Base-by-base conservation (phyloP, 2,888 invertebrate genomes). In the Operophtera brumata region DNA sequence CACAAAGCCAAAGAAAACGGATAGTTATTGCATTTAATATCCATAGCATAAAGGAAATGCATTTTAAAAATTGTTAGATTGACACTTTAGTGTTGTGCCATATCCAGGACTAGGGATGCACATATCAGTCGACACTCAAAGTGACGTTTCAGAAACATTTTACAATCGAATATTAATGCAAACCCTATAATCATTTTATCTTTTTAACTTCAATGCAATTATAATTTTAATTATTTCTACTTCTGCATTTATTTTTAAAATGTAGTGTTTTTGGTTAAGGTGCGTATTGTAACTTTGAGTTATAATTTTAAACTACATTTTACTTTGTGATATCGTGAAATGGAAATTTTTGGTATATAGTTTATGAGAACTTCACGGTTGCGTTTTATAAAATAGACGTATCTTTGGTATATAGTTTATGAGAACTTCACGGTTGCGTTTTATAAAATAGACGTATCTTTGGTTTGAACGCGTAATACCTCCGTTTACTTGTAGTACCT, bases 1-100 rank as follows among this genome's bases (percentile, higher is more conserved):
- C 87, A 84, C 84, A 86, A 86, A 86, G 77, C 90, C 90, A 90
- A 90, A 89, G 88, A 90, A 77, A 81, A 77, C 66, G 73, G 71
- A 65, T 75, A 77, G 69, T 77, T 65, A 64, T 65, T 75, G 85
- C 85, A 85, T 84, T 83, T 84, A 86, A 76, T 76, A 80, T 71
- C 71, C 73, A 66, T 80, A 77, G 75, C 48, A 45, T 54, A 54
- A 51, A 48, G 14, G 39, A 46, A 46, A 45, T 44, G 48, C 57
- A 57, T 52, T 60, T 56, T n/a, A 52, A 51, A 55, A 55, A 52
- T 57, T 56, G 52, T 58, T 62, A 60, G 50, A 51, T 61, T 53
- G 55, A 47, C 43, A 57, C 54, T 53, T 50, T 50, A 62, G 48
- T 57, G 57, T 75, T 70, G 82, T 82, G 82, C 81, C 82, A 84